Evolutionary conservation across 2,888 invertebrate species (phyloP).

Genomic region (Axea sp.): DNA sequence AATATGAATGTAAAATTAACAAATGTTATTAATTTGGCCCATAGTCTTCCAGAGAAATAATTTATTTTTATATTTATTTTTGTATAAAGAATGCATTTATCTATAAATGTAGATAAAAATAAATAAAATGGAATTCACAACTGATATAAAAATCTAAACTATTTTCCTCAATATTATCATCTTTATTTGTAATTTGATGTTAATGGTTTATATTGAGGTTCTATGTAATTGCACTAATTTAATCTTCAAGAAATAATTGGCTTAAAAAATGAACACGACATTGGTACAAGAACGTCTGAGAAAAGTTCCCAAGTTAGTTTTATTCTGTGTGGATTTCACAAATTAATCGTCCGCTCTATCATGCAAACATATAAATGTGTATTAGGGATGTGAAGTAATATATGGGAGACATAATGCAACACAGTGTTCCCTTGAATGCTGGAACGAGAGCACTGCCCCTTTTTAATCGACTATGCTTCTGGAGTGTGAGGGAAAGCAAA

Average conservation of each 20-base stretch:
- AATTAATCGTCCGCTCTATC: conserved; percentile 41
- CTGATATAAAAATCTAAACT: too few relatives aligned
- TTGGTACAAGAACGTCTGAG: conserved; percentile 28
- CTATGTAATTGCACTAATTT: too few relatives aligned
- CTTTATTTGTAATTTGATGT: too few relatives aligned
- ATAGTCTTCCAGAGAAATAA: too few relatives aligned
- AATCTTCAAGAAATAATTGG: conserved; percentile 9
- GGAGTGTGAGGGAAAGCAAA: conserved; percentile 22
- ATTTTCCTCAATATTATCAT: too few relatives aligned
- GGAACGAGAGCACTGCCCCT: conserved; percentile 18
- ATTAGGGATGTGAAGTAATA: conserved; percentile 41
- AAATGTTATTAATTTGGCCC: too few relatives aligned
- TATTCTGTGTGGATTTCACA: conserved; percentile 3
- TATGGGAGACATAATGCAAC: conserved; percentile 21
- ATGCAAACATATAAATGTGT: conserved; percentile 15
- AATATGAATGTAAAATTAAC: too few relatives aligned
- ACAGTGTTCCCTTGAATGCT: conserved; percentile 8
- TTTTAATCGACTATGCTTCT: conserved; percentile 18
- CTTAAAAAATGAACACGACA: conserved; percentile 26
- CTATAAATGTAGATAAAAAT: too few relatives aligned
- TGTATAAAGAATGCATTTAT: too few relatives aligned
- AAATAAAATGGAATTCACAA: too few relatives aligned
- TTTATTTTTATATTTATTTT: too few relatives aligned
- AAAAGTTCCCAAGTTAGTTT: conserved; percentile 45
- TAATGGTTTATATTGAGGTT: too few relatives aligned